Conservation (phyloP, 1,140 invertebrate genomes). For the Phocides pigmalion region DNA sequence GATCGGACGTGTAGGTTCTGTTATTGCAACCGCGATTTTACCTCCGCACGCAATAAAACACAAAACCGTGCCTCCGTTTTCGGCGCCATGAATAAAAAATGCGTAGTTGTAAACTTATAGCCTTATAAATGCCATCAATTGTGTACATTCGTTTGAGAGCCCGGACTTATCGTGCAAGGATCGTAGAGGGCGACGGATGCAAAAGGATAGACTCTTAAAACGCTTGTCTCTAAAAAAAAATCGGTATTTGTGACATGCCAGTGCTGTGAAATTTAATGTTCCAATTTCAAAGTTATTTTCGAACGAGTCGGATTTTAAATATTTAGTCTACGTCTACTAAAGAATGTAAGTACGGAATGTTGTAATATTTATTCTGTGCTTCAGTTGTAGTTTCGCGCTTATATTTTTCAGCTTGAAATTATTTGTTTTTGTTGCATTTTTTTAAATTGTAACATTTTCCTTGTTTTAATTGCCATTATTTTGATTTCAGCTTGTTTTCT, state of each 20-base stretch:
- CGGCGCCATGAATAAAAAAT: slow-evolving; percentile 53
- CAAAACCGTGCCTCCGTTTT: slow-evolving; percentile 22
- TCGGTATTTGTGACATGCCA: slow-evolving; percentile 20
- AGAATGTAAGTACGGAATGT: slow-evolving; percentile 14
- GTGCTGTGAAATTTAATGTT: slow-evolving; percentile 28
- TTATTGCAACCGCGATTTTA: slow-evolving; percentile 32
- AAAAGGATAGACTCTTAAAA: slow-evolving; percentile 48
- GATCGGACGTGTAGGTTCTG: slow-evolving; percentile 17
- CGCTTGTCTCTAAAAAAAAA: slow-evolving; percentile 22
- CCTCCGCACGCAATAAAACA: slow-evolving; percentile 43
- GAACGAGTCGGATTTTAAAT: slow-evolving; percentile 19
- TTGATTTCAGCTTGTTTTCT: neutral
- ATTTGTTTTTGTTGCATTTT: neutral
- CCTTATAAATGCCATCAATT: slow-evolving; percentile 42
- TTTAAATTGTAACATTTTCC: neutral
- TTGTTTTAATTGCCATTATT: neutral
- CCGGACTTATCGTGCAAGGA: slow-evolving; percentile 47
- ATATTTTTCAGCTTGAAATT: neutral
- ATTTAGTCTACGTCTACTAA: neutral
- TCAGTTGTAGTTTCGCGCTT: neutral
- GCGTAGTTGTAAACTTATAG: slow-evolving; percentile 28
- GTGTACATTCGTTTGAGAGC: slow-evolving; percentile 35
- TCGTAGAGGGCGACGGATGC: slow-evolving; percentile 43
- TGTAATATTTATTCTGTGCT: neutral
- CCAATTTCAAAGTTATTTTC: slow-evolving; percentile 24